Conservation (phyloP, 2,113 vertebrate species). For the Psettodes erumei region DNA sequence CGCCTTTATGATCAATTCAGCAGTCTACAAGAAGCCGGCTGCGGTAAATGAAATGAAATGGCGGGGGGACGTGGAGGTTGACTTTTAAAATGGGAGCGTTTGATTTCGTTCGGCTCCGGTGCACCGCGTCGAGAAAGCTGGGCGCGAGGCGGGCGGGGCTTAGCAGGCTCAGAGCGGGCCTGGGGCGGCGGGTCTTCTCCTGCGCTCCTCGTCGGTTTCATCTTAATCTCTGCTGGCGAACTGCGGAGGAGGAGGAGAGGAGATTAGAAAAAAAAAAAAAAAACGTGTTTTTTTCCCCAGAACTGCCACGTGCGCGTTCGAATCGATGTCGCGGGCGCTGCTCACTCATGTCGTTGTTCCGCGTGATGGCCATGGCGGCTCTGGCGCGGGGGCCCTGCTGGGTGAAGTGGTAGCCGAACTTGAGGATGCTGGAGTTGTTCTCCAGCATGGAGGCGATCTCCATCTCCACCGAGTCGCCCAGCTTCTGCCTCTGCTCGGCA, state of each 20-base stretch:
- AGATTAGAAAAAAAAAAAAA: background rate
- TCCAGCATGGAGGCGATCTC: conserved; percentile 95
- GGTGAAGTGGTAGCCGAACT: conserved; percentile 95
- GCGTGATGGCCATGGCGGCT: conserved; percentile 91
- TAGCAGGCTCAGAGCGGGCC: conserved; percentile 10
- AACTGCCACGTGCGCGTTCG: background rate
- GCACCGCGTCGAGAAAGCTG: conserved; percentile 16
- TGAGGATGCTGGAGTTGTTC: conserved; percentile 89
- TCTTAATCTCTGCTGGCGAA: conserved; percentile 85
- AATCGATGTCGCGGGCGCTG: no score
- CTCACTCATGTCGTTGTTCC: conserved; percentile 94
- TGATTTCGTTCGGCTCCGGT: conserved; percentile 13
- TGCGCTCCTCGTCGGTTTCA: conserved; percentile 55
- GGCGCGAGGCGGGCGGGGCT: background rate
- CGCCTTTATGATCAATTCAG: conserved; percentile 73
- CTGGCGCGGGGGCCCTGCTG: conserved; percentile 94
- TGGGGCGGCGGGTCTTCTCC: background rate
- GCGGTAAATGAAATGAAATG: conserved; percentile 69
- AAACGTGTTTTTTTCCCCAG: background rate
- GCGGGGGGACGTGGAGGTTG: conserved; percentile 48
- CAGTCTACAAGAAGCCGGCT: conserved; percentile 68
- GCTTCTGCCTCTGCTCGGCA: conserved; percentile 86
- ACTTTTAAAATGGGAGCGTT: conserved; percentile 12
- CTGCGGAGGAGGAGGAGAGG: conserved; percentile 59
- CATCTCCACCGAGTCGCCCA: conserved; percentile 94